Evolutionary conservation across 2,797 vertebrate genomes (phyloP).

Genomic region (Coregonus ussuriensis): DNA sequence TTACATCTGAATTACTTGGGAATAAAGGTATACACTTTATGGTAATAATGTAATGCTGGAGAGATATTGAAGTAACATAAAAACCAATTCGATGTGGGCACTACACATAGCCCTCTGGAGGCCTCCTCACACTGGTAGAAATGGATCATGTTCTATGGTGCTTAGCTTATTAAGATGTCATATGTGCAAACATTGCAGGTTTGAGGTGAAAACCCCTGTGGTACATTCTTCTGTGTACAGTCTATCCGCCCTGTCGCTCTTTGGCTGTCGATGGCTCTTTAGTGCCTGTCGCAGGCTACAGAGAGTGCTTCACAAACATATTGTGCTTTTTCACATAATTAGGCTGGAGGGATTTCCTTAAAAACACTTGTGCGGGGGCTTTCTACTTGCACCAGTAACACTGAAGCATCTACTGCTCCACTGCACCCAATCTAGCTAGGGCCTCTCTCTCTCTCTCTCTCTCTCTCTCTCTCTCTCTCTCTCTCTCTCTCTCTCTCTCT

Average conservation of each 20-base stretch:
- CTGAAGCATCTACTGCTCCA: constrained; percentile 20
- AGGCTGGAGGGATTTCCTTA: constrained; percentile 77
- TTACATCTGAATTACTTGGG: constrained; percentile 42
- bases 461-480: too few species aligned
- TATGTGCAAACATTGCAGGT: constrained; percentile 71
- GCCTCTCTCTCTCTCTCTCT: not conserved
- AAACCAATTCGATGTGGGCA: constrained; percentile 70
- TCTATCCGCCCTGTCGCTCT: constrained; percentile 30
- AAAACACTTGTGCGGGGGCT: constrained; percentile 46
- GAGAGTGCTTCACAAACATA: constrained; percentile 74
- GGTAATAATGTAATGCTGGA: constrained; percentile 55
- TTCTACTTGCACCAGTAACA: constrained; percentile 20
- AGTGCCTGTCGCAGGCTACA: constrained; percentile 67
- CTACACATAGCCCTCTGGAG: constrained; percentile 61
- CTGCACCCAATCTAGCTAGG: constrained; percentile 7
- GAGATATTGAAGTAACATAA: constrained; percentile 54
- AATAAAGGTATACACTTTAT: constrained; percentile 40
- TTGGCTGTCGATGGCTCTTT: constrained; percentile 72
- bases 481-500: too few species aligned
- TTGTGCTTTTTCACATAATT: constrained; percentile 76
- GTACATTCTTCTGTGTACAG: constrained; percentile 30
- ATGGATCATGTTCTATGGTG: constrained; percentile 57
- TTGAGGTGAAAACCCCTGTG: constrained; percentile 69
- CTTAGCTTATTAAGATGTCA: constrained; percentile 77
- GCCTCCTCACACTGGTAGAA: constrained; percentile 55